Conservation (phyloP, 1,140 invertebrate species). For the Drosophila pruinosa region DNA sequence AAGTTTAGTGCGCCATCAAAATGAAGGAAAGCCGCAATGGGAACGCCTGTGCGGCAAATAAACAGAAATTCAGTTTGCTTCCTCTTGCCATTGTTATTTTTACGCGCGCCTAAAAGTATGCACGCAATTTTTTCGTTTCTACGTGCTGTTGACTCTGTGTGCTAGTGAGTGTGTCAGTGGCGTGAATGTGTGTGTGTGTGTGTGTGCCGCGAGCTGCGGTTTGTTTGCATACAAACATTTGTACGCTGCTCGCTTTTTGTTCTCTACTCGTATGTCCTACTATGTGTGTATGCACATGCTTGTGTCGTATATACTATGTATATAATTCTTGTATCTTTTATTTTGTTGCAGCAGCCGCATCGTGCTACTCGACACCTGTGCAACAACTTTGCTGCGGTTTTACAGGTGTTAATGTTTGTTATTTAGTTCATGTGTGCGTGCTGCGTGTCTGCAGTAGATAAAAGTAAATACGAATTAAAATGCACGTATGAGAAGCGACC, state of each 20-base stretch:
- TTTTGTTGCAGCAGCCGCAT: conserved; percentile 21
- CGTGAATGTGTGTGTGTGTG: background rate
- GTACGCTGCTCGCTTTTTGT: conserved; percentile 58
- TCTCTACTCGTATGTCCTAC: too few relatives aligned
- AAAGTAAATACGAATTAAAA: conserved; percentile 32
- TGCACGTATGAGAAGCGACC: background rate
- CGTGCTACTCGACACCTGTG: conserved; percentile 46
- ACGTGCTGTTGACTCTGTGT: background rate
- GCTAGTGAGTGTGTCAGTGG: background rate
- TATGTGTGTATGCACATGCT: background rate
- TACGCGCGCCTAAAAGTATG: conserved; percentile 70
- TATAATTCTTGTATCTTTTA: conserved; percentile 55
- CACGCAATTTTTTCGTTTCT: conserved; percentile 71
- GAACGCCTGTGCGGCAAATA: conserved; percentile 35
- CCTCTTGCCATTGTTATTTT: conserved; percentile 29
- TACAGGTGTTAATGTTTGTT: conserved; percentile 74
- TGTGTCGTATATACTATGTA: background rate
- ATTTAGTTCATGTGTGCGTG: conserved; percentile 14
- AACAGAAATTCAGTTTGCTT: conserved; percentile 36
- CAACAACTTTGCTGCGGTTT: conserved; percentile 52
- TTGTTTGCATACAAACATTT: conserved; percentile 71
- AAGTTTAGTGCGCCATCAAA: conserved; percentile 75
- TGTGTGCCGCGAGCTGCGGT: conserved; percentile 43
- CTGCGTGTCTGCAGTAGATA: conserved; percentile 66
- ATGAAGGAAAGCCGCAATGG: conserved; percentile 14